Conservation (phyloP, 35 echinoderm and acorn worm species). For the Lytechinus variegatus region DNA sequence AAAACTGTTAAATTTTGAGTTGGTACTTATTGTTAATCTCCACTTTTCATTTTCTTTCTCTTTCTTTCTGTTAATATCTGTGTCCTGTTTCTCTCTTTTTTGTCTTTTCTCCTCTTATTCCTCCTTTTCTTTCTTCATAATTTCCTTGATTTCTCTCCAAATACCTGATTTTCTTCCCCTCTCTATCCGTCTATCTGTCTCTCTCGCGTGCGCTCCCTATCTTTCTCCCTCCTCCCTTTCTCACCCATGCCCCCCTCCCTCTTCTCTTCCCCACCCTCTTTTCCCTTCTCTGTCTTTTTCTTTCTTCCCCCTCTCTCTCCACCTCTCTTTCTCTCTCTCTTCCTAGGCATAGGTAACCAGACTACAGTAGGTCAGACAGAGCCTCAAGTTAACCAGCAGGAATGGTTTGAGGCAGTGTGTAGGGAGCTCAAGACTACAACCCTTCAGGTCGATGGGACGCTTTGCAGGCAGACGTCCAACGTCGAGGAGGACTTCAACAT, state of each 20-base stretch:
- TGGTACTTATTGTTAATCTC: too few relatives aligned
- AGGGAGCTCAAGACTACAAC: conserved; percentile 42
- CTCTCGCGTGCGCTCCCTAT: not conserved
- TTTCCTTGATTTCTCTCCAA: too few relatives aligned
- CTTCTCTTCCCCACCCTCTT: too few relatives aligned
- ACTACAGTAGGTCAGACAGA: conserved; percentile 19
- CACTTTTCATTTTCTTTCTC: not conserved
- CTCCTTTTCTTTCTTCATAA: not conserved
- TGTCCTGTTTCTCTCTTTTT: not conserved
- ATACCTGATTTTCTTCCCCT: not conserved
- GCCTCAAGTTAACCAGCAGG: conserved; percentile 31
- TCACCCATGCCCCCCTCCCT: too few relatives aligned
- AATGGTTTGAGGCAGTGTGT: conserved; percentile 59
- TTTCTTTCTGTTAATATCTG: not conserved
- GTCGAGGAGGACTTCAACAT: conserved; percentile 59
- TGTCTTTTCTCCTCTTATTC: not conserved
- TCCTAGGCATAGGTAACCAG: conserved; percentile 53
- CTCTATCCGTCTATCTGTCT: not conserved
- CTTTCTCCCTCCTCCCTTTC: not conserved
- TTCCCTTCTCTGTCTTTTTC: not conserved
- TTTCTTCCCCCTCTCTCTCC: not conserved
- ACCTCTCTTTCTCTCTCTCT: not conserved
- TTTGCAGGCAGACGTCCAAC: conserved; percentile 49
- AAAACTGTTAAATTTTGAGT: too few relatives aligned
- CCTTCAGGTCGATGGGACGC: conserved; percentile 69